Evolutionary conservation across 2,113 vertebrate species (phyloP).

Genomic region (Malurus elegans): DNA sequence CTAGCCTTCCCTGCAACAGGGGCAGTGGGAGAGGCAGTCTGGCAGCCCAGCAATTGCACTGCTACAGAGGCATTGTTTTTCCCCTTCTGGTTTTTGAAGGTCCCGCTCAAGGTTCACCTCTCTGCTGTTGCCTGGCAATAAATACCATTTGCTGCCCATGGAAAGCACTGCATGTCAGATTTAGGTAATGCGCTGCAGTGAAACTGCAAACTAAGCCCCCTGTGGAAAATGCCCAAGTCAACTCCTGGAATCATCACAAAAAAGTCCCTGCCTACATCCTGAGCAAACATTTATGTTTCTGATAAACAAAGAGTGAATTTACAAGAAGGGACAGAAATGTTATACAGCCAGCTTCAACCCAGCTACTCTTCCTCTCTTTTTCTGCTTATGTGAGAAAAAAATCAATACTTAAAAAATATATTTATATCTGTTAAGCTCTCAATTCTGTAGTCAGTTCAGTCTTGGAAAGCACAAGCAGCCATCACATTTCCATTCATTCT

Average conservation of each 20-base stretch:
- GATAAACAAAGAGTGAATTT: neutral
- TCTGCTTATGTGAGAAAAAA: neutral
- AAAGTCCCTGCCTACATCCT: neutral
- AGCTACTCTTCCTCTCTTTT: neutral
- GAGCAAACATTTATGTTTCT: neutral
- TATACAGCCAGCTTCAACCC: neutral
- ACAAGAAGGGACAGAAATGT: neutral
- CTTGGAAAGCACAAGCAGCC: neutral
- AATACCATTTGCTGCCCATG: neutral
- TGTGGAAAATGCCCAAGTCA: neutral
- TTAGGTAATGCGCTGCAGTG: neutral
- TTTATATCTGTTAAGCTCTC: neutral
- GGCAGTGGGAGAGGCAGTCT: neutral
- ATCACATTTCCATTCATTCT: neutral
- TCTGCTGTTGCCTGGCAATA: neutral
- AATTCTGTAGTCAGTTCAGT: neutral
- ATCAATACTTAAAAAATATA: neutral
- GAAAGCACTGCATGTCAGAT: neutral
- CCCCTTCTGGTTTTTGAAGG: neutral
- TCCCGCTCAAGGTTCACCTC: neutral
- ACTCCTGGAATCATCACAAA: neutral
- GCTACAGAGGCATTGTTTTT: neutral
- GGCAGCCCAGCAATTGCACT: neutral
- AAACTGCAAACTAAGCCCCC: neutral
- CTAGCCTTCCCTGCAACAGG: accelerated